Evolutionary conservation across 2,797 vertebrate genomes (phyloP).

Genomic region (Falco peregrinus): DNA sequence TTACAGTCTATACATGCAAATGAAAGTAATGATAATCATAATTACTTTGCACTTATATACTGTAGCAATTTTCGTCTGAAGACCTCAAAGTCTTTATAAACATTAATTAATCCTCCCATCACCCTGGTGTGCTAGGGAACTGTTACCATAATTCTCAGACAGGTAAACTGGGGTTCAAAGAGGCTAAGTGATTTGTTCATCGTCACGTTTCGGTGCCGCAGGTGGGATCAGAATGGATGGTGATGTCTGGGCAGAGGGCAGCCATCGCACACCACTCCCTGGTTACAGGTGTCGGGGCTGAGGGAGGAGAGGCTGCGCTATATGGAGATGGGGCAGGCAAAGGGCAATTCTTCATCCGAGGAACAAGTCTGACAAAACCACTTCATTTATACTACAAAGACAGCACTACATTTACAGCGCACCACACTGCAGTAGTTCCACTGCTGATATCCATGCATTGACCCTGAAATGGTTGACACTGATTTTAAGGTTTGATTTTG

Average conservation of each 20-base stretch:
- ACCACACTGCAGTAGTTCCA: background rate
- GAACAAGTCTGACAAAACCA: background rate
- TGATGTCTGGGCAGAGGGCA: accelerated
- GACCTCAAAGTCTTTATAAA: conserved; percentile 58
- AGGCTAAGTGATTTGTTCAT: background rate
- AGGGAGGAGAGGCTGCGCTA: accelerated
- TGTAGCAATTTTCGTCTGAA: conserved; percentile 53
- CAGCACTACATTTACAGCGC: background rate
- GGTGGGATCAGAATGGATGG: background rate
- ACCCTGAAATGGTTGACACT: background rate
- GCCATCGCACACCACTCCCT: background rate
- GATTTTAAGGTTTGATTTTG: background rate
- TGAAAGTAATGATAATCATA: conserved; percentile 62
- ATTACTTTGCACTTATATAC: conserved; percentile 64
- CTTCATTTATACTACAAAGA: background rate
- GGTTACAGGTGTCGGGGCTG: accelerated
- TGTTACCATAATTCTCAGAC: background rate
- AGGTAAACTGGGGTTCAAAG: background rate
- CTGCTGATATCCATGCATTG: background rate
- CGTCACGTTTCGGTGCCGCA: background rate
- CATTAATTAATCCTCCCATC: conserved; percentile 62
- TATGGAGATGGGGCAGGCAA: accelerated
- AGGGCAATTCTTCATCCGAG: background rate
- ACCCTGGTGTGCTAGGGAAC: background rate
- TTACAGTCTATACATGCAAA: conserved; percentile 65